phyloP scores from a whole-genome alignment of 2,888 invertebrate species.

The Plagiodera versicolora region DNA sequence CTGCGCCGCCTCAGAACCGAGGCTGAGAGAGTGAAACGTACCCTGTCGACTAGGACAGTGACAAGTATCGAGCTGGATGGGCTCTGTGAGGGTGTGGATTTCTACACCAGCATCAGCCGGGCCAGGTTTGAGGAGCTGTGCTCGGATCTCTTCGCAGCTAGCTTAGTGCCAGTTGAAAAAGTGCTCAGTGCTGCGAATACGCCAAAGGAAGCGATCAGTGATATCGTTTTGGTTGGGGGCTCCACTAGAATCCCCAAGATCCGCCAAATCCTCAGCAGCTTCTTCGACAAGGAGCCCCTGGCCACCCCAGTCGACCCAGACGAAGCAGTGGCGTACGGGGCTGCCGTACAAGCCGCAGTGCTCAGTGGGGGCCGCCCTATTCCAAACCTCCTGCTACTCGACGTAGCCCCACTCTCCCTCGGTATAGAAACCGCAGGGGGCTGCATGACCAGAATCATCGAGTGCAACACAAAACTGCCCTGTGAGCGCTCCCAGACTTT shows the following conservation, averaged over 20 bases:
- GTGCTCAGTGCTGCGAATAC: constrained; percentile 76
- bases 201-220: constrained; percentile 74
- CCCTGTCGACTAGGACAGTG: constrained; percentile 75
- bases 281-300: constrained; percentile 63
- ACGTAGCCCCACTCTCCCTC: constrained; percentile 69
- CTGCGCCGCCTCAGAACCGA: constrained; percentile 72
- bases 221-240: constrained; percentile 80
- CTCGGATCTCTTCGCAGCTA: constrained; percentile 67
- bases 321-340: constrained; percentile 51
- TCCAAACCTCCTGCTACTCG: constrained; percentile 71
- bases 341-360: constrained; percentile 50
- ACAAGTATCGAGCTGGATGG: constrained; percentile 77
- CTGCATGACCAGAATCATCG: constrained; percentile 69
- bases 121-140: constrained; percentile 78
- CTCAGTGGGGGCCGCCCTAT: constrained; percentile 62
- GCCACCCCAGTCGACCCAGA: constrained; percentile 51
- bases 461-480: constrained; percentile 59
- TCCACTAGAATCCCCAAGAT: constrained; percentile 80
- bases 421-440: constrained; percentile 79
- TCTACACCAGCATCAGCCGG: constrained; percentile 71
- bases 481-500: constrained; percentile 61
- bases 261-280: constrained; percentile 72
- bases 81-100: constrained; percentile 72
- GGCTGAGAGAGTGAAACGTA: constrained; percentile 77
- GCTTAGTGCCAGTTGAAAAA: constrained; percentile 70